Base-by-base conservation (phyloP, 2,797 vertebrate genomes). In the Triplophysa bombifrons region DNA sequence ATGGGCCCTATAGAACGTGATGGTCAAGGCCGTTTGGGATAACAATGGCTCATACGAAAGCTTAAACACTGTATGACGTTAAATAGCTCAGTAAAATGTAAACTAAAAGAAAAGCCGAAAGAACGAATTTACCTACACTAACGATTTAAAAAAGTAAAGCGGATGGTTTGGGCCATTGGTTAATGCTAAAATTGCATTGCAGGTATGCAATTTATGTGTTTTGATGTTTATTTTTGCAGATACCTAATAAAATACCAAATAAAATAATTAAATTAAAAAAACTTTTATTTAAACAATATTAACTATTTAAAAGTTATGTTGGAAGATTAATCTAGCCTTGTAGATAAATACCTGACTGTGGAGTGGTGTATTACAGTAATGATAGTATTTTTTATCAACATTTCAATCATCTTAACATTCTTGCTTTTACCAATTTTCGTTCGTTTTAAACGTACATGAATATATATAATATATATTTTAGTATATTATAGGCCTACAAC, bases 1-100 rank as follows among this genome's bases (percentile, higher is more conserved):
- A 91, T 87, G 89, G 87, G 89, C 89, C 83, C 88, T 75, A 85
- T 72, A 53, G 85, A 87, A 90, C 85, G 85, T 87, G 89, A 91
- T 84, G 91, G 88, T 88, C 92, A 86, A 89, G 89, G 90, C 91
- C 89, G 88, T 75, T 83, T 85, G 72, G 76, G 86, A 88, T 87
- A 91, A 87, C 83, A 87, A 88, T 84, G 85, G 56, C 84, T 85
- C 82, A 75, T 78, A 89, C 88, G 90, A 91, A 90, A 86, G 81
- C 86, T 87, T 82, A 80, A 81, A 81, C 76, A 76, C 76, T 81
- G 85, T 87, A 85, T 89, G 89, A 90, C 89, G 89, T 93, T 92
- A 91, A 87, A 92, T 85, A 86, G 85, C 72, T 82, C 63, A 53
- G 22, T 76, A 53, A 73, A 82, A 82, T 66, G 78, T 73, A 73